Base-by-base conservation (phyloP, 2,113 vertebrate species). In the Brachirus orientalis region DNA sequence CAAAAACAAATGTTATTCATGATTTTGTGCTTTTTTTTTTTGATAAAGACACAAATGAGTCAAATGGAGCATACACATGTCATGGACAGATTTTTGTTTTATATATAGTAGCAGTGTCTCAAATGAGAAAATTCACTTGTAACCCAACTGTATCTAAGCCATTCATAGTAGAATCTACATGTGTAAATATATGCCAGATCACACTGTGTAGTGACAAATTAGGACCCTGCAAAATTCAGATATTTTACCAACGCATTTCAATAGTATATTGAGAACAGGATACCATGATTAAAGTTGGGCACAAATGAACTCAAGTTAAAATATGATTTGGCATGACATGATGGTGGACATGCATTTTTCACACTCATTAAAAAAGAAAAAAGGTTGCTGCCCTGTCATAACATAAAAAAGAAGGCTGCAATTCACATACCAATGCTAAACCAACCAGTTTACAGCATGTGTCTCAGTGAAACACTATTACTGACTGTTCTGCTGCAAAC, bases 41-140 rank as follows among this genome's bases (percentile, higher is more conserved):
- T 64, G 44, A 66, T 74, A 12, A 72, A 75, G 56, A 11, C 10
- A 33, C 9, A 35, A 14, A 77, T 53, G 20, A 61, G n/a, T 50
- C 7, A 62, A 84, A 65, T 71, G 17, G 72, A 50, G 46, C 77
- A 82, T 86, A 82, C 80, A 55, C 48, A 67, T 71, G 5, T 53
- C 40, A 76, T 63, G 40, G 40, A n/a, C 19, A 67, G 8, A 8
- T 36, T 48, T 10, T 50, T 13, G 0, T 50, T 68, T 40, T 48
- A 16, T 13, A 69, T 4, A 55, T 10, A 2, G 52, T 28, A 69
- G 20, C n/a, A 45, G 4, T 16, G 28, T 53, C 12, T 56, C 12
- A 59, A 63, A 51, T 70, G 11, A 75, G 41, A 36, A 77, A 77
- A 63, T 82, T 75, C 60, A 88, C 40, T 83, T 79, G 69, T 40